Evolutionary conservation across 2,113 vertebrate genomes (phyloP).

Genomic region (Lophius piscatorius): DNA sequence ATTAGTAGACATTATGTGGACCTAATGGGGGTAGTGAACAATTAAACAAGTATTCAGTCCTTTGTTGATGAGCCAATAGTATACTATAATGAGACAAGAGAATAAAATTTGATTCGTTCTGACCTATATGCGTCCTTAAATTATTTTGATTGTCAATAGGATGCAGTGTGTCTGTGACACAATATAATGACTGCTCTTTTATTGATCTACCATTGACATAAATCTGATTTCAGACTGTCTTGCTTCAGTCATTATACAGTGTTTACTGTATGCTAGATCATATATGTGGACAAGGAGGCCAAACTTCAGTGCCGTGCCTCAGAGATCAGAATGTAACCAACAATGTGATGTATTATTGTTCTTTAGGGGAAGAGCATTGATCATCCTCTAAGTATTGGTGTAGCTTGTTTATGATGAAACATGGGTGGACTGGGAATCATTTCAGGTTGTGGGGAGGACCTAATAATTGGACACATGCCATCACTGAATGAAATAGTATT

Average conservation of each 20-base stretch:
- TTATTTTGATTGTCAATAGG: constrained; percentile 45
- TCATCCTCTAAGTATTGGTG: constrained; percentile 47
- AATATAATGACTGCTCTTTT: constrained; percentile 10
- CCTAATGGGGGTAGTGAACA: constrained; percentile 77
- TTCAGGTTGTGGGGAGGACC: constrained; percentile 56
- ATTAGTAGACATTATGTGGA: constrained; percentile 79
- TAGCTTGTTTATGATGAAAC: constrained; percentile 59
- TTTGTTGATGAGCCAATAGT: constrained; percentile 77
- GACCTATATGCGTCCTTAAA: constrained; percentile 78
- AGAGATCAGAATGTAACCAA: constrained; percentile 53
- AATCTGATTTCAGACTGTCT: constrained; percentile 14
- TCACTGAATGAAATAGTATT: constrained; percentile 70
- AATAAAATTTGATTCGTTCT: constrained; percentile 80
- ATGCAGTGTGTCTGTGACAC: constrained; percentile 20
- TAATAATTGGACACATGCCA: constrained; percentile 73
- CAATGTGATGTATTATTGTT: constrained; percentile 61
- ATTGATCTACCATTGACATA: constrained; percentile 32
- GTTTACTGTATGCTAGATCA: constrained; percentile 9
- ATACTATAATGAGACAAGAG: constrained; percentile 76
- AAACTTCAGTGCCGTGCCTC: constrained; percentile 14
- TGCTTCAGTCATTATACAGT: constrained; percentile 1
- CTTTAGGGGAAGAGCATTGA: constrained; percentile 61
- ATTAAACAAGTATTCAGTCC: constrained; percentile 75
- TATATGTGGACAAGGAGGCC: constrained; percentile 29
- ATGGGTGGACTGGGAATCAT: constrained; percentile 47